Percentiles rank a stretch among this genome's conserved stretches.
phyloP scores from a whole-genome alignment of 2,888 invertebrate genomes.

The Sturmia bella region DNA sequence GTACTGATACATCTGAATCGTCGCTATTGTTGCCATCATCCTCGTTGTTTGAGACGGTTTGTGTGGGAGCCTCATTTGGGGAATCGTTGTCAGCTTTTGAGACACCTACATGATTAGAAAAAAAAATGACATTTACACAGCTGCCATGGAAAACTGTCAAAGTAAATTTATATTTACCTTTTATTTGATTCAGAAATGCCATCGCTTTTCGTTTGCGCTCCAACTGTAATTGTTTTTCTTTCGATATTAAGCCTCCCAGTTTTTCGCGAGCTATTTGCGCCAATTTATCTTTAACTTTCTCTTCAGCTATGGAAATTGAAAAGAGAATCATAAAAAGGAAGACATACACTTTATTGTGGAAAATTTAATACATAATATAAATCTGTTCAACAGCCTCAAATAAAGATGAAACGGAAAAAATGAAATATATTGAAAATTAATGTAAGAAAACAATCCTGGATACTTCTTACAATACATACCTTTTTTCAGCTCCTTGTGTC shows the following conservation, averaged over 20 bases:
- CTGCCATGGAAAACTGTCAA: no score
- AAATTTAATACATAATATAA: background rate
- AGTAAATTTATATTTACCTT: slow-evolving; percentile 74
- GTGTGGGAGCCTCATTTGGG: slow-evolving; percentile 63
- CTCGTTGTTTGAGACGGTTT: slow-evolving; percentile 65
- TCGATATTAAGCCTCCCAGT: slow-evolving; percentile 83
- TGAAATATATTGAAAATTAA: no score
- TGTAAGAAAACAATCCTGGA: no score
- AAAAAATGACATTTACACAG: no score
- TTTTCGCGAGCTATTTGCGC: slow-evolving; percentile 84
- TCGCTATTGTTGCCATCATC: slow-evolving; percentile 69
- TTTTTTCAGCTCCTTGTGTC: slow-evolving; percentile 75
- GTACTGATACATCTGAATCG: slow-evolving; percentile 79
- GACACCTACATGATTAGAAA: slow-evolving; percentile 45
- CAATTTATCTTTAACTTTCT: slow-evolving; percentile 84
- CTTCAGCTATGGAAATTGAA: slow-evolving; percentile 81
- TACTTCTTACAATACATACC: no score
- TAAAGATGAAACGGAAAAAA: no score
- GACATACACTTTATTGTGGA: no score
- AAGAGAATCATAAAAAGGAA: background rate
- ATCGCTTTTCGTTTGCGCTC: slow-evolving; percentile 91
- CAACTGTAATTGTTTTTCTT: slow-evolving; percentile 85
- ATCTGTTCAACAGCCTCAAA: no score
- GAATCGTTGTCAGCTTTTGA: slow-evolving; percentile 37
- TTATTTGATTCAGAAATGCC: slow-evolving; percentile 86